phyloP scores from a whole-genome alignment of 1,140 invertebrate species.

The Saccostrea glomerata region DNA sequence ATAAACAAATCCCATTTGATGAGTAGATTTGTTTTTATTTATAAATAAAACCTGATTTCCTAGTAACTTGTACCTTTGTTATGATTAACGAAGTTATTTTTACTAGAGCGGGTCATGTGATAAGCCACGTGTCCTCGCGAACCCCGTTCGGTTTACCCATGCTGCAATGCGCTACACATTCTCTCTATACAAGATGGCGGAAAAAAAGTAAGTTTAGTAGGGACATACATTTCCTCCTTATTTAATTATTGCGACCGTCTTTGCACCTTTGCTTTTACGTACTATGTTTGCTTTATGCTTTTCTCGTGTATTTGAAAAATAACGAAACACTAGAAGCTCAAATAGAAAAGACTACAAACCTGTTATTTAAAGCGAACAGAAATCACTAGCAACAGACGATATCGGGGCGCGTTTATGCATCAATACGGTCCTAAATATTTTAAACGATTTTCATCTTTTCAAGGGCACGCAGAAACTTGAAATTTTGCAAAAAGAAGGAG shows the following conservation, averaged over 20 bases:
- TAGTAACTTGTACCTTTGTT: conserved; percentile 22
- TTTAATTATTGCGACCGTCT: conserved; percentile 48
- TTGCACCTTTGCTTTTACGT: conserved; percentile 35
- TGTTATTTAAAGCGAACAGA: conserved; percentile 41
- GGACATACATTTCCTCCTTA: conserved; percentile 54
- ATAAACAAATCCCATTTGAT: not conserved
- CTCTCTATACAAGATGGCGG: conserved; percentile 55
- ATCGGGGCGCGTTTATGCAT: conserved; percentile 25
- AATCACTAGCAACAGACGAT: conserved; percentile 51
- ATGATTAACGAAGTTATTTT: conserved; percentile 16
- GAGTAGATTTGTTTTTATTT: conserved; percentile 22
- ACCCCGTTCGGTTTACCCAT: conserved; percentile 47
- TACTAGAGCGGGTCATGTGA: conserved; percentile 44
- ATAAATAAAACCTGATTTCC: not conserved
- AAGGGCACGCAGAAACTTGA: conserved; percentile 18
- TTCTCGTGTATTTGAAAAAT: conserved; percentile 57
- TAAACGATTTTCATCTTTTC: conserved; percentile 12
- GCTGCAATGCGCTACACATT: conserved; percentile 55
- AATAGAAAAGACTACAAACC: conserved; percentile 40
- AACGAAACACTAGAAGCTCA: conserved; percentile 44
- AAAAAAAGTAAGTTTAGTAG: conserved; percentile 59
- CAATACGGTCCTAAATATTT: conserved; percentile 36
- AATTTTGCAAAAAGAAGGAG: conserved; percentile 31
- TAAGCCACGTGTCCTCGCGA: not conserved
- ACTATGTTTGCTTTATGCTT: conserved; percentile 54